These are phyloP conservation scores for Pseudorectes ferrugineus DNA, from an alignment of 2,113 vertebrate genomes.

Conservation along the genomic window DNA sequence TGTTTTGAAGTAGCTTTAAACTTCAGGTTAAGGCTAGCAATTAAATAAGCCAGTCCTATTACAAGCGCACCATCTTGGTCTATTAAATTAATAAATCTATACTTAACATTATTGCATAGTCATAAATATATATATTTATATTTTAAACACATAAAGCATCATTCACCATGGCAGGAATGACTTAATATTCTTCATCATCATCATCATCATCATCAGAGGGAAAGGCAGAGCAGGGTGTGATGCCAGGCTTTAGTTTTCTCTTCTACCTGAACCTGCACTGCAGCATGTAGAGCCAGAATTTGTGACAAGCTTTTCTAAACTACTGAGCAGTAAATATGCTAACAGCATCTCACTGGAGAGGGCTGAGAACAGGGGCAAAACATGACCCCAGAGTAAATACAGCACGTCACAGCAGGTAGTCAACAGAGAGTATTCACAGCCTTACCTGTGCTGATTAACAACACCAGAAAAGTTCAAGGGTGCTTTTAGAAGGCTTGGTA, in stretches of 20 bases:
- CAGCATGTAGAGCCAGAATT: not conserved
- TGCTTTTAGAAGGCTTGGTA: not conserved
- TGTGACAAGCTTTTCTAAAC: not conserved
- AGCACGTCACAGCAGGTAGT: not conserved
- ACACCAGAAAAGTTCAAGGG: not conserved
- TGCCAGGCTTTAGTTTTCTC: not conserved
- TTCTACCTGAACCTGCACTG: not conserved
- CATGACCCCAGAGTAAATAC: not conserved
- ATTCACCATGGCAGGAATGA: not conserved
- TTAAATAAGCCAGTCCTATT: not conserved
- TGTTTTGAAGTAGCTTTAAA: not conserved
- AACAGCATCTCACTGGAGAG: not conserved
- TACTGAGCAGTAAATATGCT: not conserved
- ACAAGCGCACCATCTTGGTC: not conserved
- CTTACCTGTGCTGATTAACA: not conserved
- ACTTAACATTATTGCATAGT: not conserved
- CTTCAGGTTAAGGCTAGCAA: not conserved
- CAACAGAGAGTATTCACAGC: not conserved
- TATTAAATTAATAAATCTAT: not conserved
- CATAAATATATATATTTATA: not conserved
- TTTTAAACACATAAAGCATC: not conserved
- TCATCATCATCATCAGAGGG: not conserved
- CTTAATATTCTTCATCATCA: not conserved
- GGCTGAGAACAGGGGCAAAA: not conserved
- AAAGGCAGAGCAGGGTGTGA: not conserved